Evolutionary conservation across 2,113 vertebrate genomes (phyloP).

Genomic region (Syrmaticus mikado): DNA sequence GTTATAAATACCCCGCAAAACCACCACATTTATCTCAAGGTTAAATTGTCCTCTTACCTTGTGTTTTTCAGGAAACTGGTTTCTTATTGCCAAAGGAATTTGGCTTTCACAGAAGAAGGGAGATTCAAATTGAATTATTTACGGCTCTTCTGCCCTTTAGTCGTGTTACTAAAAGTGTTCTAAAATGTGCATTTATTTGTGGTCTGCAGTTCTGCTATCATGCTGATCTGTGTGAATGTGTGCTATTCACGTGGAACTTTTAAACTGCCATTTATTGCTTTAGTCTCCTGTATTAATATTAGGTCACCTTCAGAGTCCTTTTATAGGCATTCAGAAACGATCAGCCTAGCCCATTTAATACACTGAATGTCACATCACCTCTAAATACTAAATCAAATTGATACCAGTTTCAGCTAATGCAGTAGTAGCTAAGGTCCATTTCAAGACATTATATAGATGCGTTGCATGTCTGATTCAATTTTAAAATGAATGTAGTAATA

Average conservation of each 20-base stretch:
- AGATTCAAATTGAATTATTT: background rate
- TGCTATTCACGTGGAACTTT: background rate
- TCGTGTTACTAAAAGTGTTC: background rate
- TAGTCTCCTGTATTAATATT: background rate
- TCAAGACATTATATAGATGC: background rate
- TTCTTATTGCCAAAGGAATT: background rate
- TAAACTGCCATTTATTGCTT: constrained; percentile 5
- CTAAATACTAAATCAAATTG: background rate
- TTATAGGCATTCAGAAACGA: background rate
- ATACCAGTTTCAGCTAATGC: background rate
- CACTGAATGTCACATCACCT: background rate
- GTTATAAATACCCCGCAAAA: background rate
- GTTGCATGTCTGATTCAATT: background rate
- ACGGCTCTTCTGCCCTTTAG: background rate
- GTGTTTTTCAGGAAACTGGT: background rate
- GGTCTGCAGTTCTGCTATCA: background rate
- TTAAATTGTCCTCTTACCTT: background rate
- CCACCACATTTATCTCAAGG: background rate
- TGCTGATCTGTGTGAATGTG: background rate
- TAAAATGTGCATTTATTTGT: constrained; percentile 21
- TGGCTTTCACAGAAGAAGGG: background rate
- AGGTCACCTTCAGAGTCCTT: background rate
- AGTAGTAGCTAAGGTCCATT: background rate
- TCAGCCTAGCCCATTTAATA: background rate
- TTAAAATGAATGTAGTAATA: background rate